phyloP scores from a whole-genome alignment of 1,140 invertebrate genomes.

The Temnothorax curvispinosus region DNA sequence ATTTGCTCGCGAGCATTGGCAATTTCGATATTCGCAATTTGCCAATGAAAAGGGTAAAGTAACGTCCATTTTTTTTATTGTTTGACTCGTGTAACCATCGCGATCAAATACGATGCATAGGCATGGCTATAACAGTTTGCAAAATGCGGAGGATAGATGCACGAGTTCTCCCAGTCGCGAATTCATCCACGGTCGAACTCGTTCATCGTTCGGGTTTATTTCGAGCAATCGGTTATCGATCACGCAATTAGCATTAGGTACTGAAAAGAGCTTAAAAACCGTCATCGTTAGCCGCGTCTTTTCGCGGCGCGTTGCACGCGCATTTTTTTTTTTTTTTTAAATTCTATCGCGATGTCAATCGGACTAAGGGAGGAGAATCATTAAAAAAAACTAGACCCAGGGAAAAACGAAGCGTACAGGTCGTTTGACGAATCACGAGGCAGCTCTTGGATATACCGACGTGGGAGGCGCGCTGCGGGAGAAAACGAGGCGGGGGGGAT shows the following conservation, averaged over 20 bases:
- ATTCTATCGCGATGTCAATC: conserved; percentile 48
- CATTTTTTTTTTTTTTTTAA: not conserved
- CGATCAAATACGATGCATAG: conserved; percentile 40
- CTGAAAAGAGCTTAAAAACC: conserved; percentile 35
- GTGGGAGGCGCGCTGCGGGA: conserved; percentile 61
- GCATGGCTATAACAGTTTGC: not conserved
- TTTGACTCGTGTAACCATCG: conserved; percentile 24
- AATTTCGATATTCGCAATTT: conserved; percentile 53
- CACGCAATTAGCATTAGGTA: conserved; percentile 40
- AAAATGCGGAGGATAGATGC: not conserved
- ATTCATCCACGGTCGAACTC: not conserved
- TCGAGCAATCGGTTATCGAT: conserved; percentile 34
- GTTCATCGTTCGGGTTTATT: conserved; percentile 37
- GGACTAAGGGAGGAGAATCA: conserved; percentile 47
- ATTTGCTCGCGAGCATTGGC: conserved; percentile 52
- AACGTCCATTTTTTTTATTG: conserved; percentile 46
- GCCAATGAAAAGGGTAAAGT: conserved; percentile 54
- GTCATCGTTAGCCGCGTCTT: conserved; percentile 40
- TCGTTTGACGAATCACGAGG: conserved; percentile 74
- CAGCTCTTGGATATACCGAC: conserved; percentile 63
- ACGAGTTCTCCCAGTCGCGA: not conserved
- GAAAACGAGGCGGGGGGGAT: conserved; percentile 55
- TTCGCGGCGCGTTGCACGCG: not conserved
- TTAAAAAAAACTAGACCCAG: conserved; percentile 57
- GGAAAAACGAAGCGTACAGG: conserved; percentile 65